Evolutionary conservation across 2,113 vertebrate genomes (phyloP).

Genomic region (Protobothrops mucrosquamatus): DNA sequence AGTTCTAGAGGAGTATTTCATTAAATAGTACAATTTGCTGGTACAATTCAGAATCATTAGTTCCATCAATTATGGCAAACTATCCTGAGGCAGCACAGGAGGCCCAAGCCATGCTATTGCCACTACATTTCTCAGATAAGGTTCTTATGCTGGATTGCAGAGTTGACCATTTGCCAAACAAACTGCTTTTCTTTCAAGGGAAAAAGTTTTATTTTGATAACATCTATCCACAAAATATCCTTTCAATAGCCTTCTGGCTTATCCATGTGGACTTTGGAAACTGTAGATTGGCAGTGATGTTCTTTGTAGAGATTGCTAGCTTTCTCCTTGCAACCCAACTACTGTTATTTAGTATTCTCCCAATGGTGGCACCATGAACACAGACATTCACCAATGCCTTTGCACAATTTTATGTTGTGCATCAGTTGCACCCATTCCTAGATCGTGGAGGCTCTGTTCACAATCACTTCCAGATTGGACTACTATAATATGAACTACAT

Average conservation of each 20-base stretch:
- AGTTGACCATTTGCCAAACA: neutral
- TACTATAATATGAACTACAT: neutral
- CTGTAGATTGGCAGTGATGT: neutral
- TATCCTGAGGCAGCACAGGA: neutral
- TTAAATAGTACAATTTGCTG: neutral
- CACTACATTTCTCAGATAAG: neutral
- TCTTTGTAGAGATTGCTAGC: neutral
- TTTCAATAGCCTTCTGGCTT: neutral
- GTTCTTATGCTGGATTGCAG: neutral
- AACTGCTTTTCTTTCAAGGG: neutral
- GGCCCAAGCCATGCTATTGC: neutral
- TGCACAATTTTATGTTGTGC: neutral
- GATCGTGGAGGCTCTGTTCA: neutral
- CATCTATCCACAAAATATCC: neutral
- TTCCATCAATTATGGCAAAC: neutral
- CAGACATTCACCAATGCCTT: neutral
- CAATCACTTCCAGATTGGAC: neutral
- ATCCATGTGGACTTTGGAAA: too few species aligned
- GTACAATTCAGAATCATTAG: neutral
- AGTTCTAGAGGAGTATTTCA: neutral
- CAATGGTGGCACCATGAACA: neutral
- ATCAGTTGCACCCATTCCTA: neutral
- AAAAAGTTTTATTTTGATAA: neutral
- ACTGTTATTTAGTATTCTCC: neutral
- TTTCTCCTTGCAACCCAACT: too few species aligned